Evolutionary conservation across 2,113 vertebrate species (phyloP).

Genomic region (Sander lucioperca): DNA sequence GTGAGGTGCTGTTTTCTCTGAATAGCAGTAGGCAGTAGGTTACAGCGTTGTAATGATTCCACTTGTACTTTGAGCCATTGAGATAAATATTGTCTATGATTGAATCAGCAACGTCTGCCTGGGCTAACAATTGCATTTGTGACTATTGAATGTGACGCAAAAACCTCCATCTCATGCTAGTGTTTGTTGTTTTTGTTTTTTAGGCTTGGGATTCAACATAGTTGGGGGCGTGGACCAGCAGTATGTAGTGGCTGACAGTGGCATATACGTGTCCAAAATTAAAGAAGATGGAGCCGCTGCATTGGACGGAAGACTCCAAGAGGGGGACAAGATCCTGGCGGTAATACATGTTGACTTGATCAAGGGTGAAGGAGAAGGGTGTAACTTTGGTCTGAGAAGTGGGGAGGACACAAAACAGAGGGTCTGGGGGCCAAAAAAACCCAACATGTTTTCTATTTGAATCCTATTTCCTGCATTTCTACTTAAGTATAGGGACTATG

Average conservation of each 20-base stretch:
- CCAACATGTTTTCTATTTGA: too few relatives aligned
- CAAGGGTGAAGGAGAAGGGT: background rate
- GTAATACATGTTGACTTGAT: constrained; percentile 78
- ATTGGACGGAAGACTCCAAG: constrained; percentile 91
- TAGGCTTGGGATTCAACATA: constrained; percentile 98
- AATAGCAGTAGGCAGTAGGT: background rate
- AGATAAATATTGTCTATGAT: constrained; percentile 22
- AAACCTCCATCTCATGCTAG: background rate
- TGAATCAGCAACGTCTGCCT: background rate
- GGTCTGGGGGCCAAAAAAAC: too few relatives aligned
- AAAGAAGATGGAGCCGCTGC: constrained; percentile 94
- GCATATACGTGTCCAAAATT: constrained; percentile 95
- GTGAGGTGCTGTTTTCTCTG: background rate
- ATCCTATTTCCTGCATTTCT: too few relatives aligned
- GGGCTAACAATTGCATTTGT: background rate
- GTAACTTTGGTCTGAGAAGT: too few relatives aligned
- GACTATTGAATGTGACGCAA: background rate
- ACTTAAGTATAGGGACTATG: too few relatives aligned
- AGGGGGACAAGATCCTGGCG: constrained; percentile 95
- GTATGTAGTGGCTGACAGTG: constrained; percentile 88
- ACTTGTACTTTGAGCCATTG: constrained; percentile 59
- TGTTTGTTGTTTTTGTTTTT: constrained; percentile 19
- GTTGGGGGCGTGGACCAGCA: constrained; percentile 95
- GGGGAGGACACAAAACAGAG: too few relatives aligned
- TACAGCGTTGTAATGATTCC: background rate